Base-by-base conservation (phyloP, 2,888 invertebrate species). In the Cyaniris semiargus region DNA sequence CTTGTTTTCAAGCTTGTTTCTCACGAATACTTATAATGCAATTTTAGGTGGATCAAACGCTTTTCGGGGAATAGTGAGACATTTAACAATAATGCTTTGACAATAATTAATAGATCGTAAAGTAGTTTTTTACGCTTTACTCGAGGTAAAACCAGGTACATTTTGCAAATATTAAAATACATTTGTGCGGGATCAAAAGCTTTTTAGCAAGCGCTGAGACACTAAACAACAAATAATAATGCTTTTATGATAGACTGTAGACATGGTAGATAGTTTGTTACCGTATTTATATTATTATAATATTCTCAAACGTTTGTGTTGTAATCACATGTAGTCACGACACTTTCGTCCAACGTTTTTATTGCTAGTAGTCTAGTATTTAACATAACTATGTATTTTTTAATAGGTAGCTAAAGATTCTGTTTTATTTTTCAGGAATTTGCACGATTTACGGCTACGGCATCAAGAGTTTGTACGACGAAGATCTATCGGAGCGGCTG, bases 391-490 rank as follows among this genome's bases (percentile, higher is more conserved):
- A n/a, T n/a, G n/a, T n/a, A n/a, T n/a, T 60, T 60, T 44, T 44
- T 44, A 44, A 13, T 44, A 44, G 10, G 13, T 1, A 23, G 66
- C n/a, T 71, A 71, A 8, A 38, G 8, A 8, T 38, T 13, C n/a
- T 21, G 4, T 7, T n/a, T 66, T 76, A 87, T 86, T 76, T 87
- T 86, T 77, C 82, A 94, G 94, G 93, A 76, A 86, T 87, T 77
- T 94, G 94, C 81, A 84, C 82, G 76, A 83, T 92, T 58, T 93
- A 87, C 79, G 94, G 94, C 8, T 94, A 93, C 80, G 94, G 94
- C 4, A 85, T 83, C 72, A 85, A 78, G 80, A 78, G 87, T 48
- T 78, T 84, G 15, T 75, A 83, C 7, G 79, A 84, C 31, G 78
- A 81, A 76, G 82, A 86, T 76, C 82, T 84, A 70, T 88, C 90